Conservation (phyloP, 2,113 vertebrate genomes). For the Heptranchias perlo region DNA sequence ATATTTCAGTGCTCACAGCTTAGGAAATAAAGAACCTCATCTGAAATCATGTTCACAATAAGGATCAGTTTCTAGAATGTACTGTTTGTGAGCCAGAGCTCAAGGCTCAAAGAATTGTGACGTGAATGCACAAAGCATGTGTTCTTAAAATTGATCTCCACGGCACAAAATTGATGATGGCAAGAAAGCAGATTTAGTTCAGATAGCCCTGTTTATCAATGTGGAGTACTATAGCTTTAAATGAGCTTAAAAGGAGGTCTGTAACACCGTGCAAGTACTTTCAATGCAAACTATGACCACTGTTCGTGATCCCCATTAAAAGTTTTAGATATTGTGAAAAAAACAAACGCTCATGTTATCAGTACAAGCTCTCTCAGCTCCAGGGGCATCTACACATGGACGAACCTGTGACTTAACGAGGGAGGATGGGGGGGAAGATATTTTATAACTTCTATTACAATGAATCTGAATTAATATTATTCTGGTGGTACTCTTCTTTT, state of each 20-base stretch:
- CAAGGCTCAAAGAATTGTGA: neutral
- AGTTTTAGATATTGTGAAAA: neutral
- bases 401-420: neutral
- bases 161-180: neutral
- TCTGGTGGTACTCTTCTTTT: conserved; percentile 40
- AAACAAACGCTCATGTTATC: neutral
- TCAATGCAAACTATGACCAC: neutral
- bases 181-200: neutral
- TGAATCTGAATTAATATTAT: neutral
- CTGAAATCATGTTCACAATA: neutral
- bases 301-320: neutral
- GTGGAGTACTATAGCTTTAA: neutral
- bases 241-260: too few relatives aligned
- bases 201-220: neutral
- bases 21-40: neutral
- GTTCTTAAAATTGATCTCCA: neutral
- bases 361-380: neutral
- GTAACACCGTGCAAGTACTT: neutral
- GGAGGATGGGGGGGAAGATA: too few relatives aligned
- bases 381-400: neutral
- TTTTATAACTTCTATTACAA: neutral
- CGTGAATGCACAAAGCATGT: neutral
- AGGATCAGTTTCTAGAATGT: neutral
- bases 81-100: neutral
- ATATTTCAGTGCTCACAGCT: neutral